A percentile compares a stretch with the other conserved stretches of the same genome.
Evolutionary conservation across 1,140 invertebrate species (phyloP).

Genomic region (Eupristina koningsbergeri): DNA sequence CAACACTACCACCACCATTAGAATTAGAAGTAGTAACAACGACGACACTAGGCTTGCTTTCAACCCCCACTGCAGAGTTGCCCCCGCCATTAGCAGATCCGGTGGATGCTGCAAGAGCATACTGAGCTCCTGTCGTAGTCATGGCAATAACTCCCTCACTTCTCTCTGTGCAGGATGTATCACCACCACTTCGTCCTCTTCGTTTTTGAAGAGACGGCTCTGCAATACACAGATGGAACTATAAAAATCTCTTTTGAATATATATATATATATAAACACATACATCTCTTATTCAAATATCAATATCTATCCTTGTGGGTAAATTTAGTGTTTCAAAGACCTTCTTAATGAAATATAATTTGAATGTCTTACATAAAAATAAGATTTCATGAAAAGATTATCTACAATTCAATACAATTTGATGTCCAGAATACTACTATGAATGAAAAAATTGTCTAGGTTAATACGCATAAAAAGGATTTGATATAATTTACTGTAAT

Average conservation of each 20-base stretch:
- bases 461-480: not conserved
- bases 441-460: too few species aligned
- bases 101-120: conserved; percentile 70
- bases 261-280: conserved; percentile 22
- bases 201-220: conserved; percentile 65
- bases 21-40: conserved; percentile 71
- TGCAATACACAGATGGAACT: conserved; percentile 56
- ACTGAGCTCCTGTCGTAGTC: conserved; percentile 73
- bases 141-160: conserved; percentile 71
- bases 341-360: not conserved
- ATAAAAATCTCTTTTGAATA: conserved; percentile 40
- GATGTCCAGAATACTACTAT: too few species aligned
- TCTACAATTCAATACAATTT: too few species aligned
- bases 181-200: conserved; percentile 61
- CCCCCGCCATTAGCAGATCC: conserved; percentile 64
- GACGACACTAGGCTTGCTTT: conserved; percentile 69
- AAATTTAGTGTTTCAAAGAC: not conserved
- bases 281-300: conserved; percentile 57
- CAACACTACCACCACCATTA: conserved; percentile 63
- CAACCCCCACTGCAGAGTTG: conserved; percentile 66
- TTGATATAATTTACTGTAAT: not conserved
- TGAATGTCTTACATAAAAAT: not conserved
- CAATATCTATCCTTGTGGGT: too few species aligned
- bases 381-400: not conserved
- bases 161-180: conserved; percentile 64